These are phyloP conservation scores for Apodemia hepburni DNA, from an alignment of 2,888 invertebrate species.

Conservation along the genomic window DNA sequence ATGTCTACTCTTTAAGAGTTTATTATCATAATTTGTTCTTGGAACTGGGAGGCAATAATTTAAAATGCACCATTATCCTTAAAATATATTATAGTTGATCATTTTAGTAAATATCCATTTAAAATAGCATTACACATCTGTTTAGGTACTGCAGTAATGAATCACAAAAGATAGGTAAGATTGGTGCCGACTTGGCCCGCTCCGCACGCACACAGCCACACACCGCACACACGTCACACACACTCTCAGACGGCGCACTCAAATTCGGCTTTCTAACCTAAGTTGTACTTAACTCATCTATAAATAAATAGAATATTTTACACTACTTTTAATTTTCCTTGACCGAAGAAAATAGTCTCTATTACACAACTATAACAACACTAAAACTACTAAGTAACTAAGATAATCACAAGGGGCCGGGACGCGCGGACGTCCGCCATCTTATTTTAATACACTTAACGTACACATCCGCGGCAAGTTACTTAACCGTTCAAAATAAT, in stretches of 20 bases:
- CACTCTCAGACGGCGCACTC: slow-evolving; percentile 17
- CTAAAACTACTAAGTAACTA: slow-evolving; percentile 32
- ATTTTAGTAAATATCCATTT: slow-evolving; percentile 35
- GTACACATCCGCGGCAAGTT: neutral
- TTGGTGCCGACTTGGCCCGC: slow-evolving; percentile 15
- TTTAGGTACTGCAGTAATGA: slow-evolving; percentile 33
- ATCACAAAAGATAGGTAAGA: slow-evolving; percentile 32
- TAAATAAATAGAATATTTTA: slow-evolving; percentile 55
- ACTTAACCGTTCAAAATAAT: neutral
- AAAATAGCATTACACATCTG: slow-evolving; percentile 35
- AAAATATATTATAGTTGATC: slow-evolving; percentile 35
- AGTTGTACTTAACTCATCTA: slow-evolving; percentile 64
- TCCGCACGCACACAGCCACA: slow-evolving; percentile 29
- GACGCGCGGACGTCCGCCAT: neutral
- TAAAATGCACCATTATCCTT: slow-evolving; percentile 39
- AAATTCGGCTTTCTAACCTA: slow-evolving; percentile 41
- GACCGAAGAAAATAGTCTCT: slow-evolving; percentile 17
- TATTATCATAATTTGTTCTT: slow-evolving; percentile 54
- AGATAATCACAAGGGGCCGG: slow-evolving; percentile 2
- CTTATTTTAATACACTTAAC: neutral
- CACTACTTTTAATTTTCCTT: slow-evolving; percentile 27
- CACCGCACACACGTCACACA: slow-evolving; percentile 17
- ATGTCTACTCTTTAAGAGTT: slow-evolving; percentile 59
- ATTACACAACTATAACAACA: slow-evolving; percentile 30
- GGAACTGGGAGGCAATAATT: slow-evolving; percentile 55